These are phyloP conservation scores for Psittacara wagleri DNA, from an alignment of 2,113 vertebrate species.

Conservation along the genomic window DNA sequence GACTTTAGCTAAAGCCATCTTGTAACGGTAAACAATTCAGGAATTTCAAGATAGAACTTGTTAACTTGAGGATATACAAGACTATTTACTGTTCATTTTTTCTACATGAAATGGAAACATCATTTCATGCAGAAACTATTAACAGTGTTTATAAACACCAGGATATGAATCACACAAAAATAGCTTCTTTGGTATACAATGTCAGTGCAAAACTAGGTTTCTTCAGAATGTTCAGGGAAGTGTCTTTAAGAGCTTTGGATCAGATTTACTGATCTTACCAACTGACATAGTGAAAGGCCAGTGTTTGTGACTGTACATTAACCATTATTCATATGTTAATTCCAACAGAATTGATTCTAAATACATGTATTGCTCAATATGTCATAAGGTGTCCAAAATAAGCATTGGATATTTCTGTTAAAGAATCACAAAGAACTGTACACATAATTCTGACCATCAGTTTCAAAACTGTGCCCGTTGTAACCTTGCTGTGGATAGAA, in stretches of 20 bases:
- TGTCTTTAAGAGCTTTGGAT: background rate
- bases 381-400: background rate
- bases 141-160: conserved; percentile 50
- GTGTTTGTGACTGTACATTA: background rate
- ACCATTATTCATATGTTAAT: fast-evolving
- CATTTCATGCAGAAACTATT: conserved; percentile 32
- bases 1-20: background rate
- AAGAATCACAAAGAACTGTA: background rate
- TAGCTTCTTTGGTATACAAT: conserved; percentile 1
- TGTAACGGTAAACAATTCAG: background rate
- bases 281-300: background rate
- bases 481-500: background rate
- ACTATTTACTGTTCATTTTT: background rate
- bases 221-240: background rate
- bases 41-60: background rate
- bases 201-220: conserved; percentile 51
- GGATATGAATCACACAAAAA: conserved; percentile 62
- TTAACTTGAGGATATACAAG: background rate
- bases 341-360: background rate
- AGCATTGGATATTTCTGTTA: background rate
- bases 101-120: conserved; percentile 20
- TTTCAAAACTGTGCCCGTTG: background rate
- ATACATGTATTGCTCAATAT: background rate
- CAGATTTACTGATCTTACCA: background rate
- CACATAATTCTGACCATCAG: background rate